Conservation (phyloP, 2,888 invertebrate species). For the Sinhomidia bicolor region DNA sequence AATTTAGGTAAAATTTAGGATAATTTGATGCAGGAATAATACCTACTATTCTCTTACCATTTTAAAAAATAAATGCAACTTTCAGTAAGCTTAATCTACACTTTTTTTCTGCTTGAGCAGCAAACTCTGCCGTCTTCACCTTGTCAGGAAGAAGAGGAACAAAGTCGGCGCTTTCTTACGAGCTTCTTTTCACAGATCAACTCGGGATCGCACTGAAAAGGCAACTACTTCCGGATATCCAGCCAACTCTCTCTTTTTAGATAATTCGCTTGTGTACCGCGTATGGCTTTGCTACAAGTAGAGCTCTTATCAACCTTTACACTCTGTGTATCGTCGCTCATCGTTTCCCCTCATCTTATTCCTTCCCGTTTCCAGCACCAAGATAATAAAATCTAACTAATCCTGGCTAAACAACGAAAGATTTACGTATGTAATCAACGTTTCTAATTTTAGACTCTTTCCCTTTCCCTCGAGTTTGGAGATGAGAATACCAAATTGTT, state of each 20-base stretch:
- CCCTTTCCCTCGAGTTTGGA: conserved; percentile 16
- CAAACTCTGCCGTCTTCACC: conserved; percentile 44
- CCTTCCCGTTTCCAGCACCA: not conserved
- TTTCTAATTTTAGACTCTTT: conserved; percentile 55
- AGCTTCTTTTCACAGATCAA: conserved; percentile 33
- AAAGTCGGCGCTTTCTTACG: conserved; percentile 39
- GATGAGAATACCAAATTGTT: not conserved
- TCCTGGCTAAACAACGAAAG: conserved; percentile 47
- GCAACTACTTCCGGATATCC: conserved; percentile 71
- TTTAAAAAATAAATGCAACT: not conserved
- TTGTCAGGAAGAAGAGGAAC: conserved; percentile 52
- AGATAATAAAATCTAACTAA: not conserved
- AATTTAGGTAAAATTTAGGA: too few species aligned
- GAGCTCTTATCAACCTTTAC: not conserved
- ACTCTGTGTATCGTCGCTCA: not conserved
- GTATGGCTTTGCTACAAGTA: not conserved
- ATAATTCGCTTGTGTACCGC: not conserved
- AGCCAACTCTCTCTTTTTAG: conserved; percentile 56
- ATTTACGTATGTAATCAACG: conserved; percentile 14
- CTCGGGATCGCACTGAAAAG: not conserved
- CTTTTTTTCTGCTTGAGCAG: not conserved
- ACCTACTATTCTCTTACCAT: conserved; percentile 56
- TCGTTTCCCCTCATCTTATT: not conserved
- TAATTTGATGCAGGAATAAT: too few species aligned
- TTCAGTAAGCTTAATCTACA: not conserved